phyloP scores from a whole-genome alignment of 2,113 vertebrate species.

The Laticauda laticaudata region DNA sequence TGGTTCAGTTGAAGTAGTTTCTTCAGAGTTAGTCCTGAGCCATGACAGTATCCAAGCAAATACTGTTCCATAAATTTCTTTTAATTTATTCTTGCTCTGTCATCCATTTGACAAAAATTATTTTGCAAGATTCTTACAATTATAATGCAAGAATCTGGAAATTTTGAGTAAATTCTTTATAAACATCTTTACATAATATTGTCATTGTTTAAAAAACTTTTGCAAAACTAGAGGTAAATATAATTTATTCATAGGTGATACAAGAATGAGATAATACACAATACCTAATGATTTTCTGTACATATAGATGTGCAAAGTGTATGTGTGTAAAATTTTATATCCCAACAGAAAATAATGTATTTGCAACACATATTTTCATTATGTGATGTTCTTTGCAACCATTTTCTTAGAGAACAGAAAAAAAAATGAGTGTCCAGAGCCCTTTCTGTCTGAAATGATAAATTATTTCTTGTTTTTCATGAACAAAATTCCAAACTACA shows the following conservation, averaged over 20 bases:
- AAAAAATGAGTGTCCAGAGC: background rate
- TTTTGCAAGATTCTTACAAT: background rate
- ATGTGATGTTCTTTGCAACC: background rate
- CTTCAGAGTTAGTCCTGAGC: background rate
- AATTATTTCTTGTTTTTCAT: background rate
- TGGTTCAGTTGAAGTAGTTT: background rate
- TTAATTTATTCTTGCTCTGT: background rate
- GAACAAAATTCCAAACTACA: background rate
- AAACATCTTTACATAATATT: background rate
- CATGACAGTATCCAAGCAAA: background rate
- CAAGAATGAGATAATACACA: background rate
- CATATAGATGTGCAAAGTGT: background rate
- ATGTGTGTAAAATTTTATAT: background rate
- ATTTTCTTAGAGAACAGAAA: background rate
- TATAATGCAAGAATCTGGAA: background rate
- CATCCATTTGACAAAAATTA: background rate
- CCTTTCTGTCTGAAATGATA: background rate
- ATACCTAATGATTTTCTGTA: background rate
- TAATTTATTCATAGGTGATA: background rate
- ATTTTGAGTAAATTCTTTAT: background rate
- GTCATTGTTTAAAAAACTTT: background rate
- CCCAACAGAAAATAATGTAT: background rate
- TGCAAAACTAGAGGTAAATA: background rate
- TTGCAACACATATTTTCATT: background rate
- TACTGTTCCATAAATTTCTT: background rate